A percentile compares a stretch with the other conserved stretches of the same genome.
Evolutionary conservation across 1,140 invertebrate genomes (phyloP).

Genomic region (Trachelipus rathkii): DNA sequence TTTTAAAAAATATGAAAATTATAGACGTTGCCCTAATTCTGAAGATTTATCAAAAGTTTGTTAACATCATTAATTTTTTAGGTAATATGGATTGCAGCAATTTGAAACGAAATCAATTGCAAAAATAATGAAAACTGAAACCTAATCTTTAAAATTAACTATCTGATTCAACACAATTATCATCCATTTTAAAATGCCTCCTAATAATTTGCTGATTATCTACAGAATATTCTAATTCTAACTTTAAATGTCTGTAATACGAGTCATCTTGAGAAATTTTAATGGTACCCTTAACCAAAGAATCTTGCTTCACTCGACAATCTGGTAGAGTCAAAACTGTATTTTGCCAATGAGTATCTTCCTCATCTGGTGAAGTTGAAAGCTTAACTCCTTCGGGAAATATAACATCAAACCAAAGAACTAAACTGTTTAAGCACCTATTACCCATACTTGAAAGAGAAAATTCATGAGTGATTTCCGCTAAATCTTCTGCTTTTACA

Average conservation of each 20-base stretch:
- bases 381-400: slow-evolving; percentile 48
- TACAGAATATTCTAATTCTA: slow-evolving; percentile 32
- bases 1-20: too few species aligned
- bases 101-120: too few species aligned
- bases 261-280: slow-evolving; percentile 37
- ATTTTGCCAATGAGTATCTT: slow-evolving; percentile 45
- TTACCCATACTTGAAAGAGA: slow-evolving; percentile 37
- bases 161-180: slow-evolving; percentile 44
- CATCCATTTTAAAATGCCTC: slow-evolving; percentile 40
- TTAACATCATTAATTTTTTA: too few species aligned
- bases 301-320: slow-evolving; percentile 36
- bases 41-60: too few species aligned
- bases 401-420: slow-evolving; percentile 48
- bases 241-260: slow-evolving; percentile 34
- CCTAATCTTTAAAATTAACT: not conserved
- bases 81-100: too few species aligned
- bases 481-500: slow-evolving; percentile 31
- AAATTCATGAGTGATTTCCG: slow-evolving; percentile 26
- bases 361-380: slow-evolving; percentile 48
- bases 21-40: too few species aligned
- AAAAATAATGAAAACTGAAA: too few species aligned
- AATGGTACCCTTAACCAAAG: slow-evolving; percentile 25
- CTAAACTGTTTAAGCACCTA: slow-evolving; percentile 46
- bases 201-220: slow-evolving; percentile 29
- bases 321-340: slow-evolving; percentile 40